Percentiles rank a stretch among this genome's conserved stretches.
Evolutionary conservation across 2,888 invertebrate genomes (phyloP).

Genomic region (Pocota personata): DNA sequence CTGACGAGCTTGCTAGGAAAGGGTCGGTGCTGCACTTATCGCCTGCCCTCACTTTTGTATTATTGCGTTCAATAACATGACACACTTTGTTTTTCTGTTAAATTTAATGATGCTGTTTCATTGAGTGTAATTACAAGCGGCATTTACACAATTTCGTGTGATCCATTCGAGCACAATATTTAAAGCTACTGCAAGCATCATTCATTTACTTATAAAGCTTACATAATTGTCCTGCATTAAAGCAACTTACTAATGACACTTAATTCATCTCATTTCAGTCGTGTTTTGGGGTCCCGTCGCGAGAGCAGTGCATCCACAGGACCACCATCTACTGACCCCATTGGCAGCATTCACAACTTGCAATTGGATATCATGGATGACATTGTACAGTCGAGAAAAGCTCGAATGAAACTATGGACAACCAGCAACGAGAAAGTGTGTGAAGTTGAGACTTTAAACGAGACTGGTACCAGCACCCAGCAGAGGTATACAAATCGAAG

Average conservation of each 20-base stretch:
- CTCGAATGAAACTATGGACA: conserved; percentile 93
- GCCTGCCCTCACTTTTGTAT: too few species aligned
- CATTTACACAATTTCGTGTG: too few species aligned
- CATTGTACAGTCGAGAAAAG: conserved; percentile 91
- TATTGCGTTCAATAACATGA: too few species aligned
- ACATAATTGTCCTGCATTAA: background rate
- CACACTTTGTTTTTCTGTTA: too few species aligned
- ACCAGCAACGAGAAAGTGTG: conserved; percentile 91
- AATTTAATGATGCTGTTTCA: too few species aligned
- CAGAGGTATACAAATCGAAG: conserved; percentile 87
- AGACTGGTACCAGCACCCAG: conserved; percentile 84
- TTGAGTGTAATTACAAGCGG: too few species aligned
- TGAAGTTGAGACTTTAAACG: conserved; percentile 91
- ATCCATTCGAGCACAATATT: too few species aligned
- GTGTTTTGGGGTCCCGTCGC: conserved; percentile 79
- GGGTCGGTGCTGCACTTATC: too few species aligned
- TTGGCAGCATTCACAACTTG: conserved; percentile 91
- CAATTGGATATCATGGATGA: conserved; percentile 95
- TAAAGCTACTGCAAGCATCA: too few species aligned
- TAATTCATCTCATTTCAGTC: conserved; percentile 81
- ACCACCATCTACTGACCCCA: conserved; percentile 88
- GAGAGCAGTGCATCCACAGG: conserved; percentile 84
- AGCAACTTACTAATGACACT: conserved; percentile 68
- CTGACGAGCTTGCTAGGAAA: too few species aligned
- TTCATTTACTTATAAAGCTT: too few species aligned